A percentile compares a stretch with the other conserved stretches of the same genome.
Conservation (phyloP, 2,797 vertebrate species). For the Xiphorhynchus erythropygius region DNA sequence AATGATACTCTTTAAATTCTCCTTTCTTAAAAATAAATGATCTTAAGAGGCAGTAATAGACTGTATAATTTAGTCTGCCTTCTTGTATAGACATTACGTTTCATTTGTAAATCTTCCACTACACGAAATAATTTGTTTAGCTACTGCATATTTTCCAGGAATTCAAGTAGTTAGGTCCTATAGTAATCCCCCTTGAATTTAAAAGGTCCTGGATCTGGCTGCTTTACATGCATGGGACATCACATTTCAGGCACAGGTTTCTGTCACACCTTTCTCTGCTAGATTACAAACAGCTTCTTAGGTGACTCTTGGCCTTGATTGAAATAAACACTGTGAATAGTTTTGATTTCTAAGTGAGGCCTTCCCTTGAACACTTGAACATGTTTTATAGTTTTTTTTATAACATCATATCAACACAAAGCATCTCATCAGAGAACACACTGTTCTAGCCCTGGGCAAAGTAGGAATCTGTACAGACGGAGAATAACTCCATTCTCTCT, state of each 20-base stretch:
- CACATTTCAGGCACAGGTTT: not conserved
- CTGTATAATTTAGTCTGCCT: not conserved
- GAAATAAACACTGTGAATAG: not conserved
- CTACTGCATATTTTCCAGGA: conserved; percentile 1
- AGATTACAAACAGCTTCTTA: not conserved
- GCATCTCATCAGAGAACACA: not conserved
- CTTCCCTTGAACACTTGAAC: not conserved
- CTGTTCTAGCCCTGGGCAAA: not conserved
- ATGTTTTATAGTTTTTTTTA: not conserved
- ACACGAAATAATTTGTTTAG: conserved; percentile 3
- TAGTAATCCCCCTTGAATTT: not conserved
- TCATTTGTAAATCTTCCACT: not conserved
- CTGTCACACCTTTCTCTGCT: not conserved
- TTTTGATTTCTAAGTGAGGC: not conserved
- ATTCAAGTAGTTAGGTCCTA: not conserved
- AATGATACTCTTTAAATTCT: not conserved
- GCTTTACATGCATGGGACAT: not conserved
- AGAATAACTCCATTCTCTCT: not conserved
- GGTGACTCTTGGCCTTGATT: not conserved
- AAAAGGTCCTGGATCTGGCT: not conserved
- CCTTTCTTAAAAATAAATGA: conserved; percentile 11
- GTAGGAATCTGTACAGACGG: not conserved
- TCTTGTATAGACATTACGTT: not conserved
- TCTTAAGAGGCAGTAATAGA: not conserved
- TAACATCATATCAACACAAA: not conserved